Percentiles rank a stretch among this genome's conserved stretches.
These are phyloP conservation scores for Pegoplata infirma DNA, from an alignment of 2,888 invertebrate species.

Conservation along the genomic window DNA sequence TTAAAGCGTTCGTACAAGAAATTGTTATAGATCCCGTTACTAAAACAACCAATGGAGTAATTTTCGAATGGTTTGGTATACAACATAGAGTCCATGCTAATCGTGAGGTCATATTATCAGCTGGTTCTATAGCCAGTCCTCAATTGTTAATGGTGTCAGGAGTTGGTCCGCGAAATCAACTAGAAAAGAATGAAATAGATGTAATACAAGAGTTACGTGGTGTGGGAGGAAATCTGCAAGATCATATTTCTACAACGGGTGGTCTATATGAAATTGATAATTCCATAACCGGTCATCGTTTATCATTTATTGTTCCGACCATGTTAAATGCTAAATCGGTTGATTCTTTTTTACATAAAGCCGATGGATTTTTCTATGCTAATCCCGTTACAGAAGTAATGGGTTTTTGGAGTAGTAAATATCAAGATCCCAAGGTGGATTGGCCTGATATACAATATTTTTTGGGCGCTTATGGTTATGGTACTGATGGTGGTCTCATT, in stretches of 20 bases:
- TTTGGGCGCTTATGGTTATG: constrained; percentile 86
- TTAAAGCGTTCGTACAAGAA: constrained; percentile 84
- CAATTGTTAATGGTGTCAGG: constrained; percentile 93
- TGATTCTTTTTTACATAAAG: constrained; percentile 81
- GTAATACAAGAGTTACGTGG: constrained; percentile 83
- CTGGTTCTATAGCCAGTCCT: constrained; percentile 91
- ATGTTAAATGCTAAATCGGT: constrained; percentile 82
- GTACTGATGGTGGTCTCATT: constrained; percentile 87
- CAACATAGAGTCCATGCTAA: constrained; percentile 81
- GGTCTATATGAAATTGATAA: constrained; percentile 85
- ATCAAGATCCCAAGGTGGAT: constrained; percentile 82
- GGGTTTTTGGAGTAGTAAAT: constrained; percentile 88
- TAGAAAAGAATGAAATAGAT: constrained; percentile 82
- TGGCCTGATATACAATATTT: constrained; percentile 90
- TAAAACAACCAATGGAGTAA: constrained; percentile 83
- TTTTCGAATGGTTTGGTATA: constrained; percentile 78
- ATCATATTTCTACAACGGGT: constrained; percentile 90
- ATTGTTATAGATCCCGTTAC: constrained; percentile 82
- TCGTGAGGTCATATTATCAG: constrained; percentile 90
- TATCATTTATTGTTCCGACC: constrained; percentile 85
- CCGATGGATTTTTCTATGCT: constrained; percentile 84
- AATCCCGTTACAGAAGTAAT: constrained; percentile 89
- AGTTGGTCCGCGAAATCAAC: constrained; percentile 83
- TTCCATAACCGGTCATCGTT: constrained; percentile 79
- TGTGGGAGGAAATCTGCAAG: constrained; percentile 90